These are phyloP conservation scores for Eupithecia pulchellata DNA, from an alignment of 2,888 invertebrate genomes.

Conservation along the genomic window DNA sequence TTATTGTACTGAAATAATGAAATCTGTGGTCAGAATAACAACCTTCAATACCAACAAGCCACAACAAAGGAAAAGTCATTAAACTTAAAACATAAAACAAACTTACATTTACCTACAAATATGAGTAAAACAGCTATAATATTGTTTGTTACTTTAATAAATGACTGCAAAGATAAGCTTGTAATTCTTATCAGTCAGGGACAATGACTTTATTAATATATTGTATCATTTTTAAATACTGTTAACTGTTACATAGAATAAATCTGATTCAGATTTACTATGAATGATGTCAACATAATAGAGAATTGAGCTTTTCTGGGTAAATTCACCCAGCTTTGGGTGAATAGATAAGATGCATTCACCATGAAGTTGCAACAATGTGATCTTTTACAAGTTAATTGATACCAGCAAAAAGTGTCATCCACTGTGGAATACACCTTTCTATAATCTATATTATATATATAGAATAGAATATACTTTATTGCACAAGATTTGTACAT, in stretches of 20 bases:
- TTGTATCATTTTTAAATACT: conserved; percentile 50
- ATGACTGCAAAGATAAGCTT: conserved; percentile 49
- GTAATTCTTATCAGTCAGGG: conserved; percentile 53
- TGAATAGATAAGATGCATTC: background rate
- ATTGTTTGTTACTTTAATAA: conserved; percentile 49
- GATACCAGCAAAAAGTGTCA: too few relatives aligned
- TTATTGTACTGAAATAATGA: background rate
- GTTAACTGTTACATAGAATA: background rate
- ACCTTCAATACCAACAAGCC: background rate
- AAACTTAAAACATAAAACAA: conserved; percentile 48
- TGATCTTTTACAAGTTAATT: too few relatives aligned
- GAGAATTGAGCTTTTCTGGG: too few relatives aligned
- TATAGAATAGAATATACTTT: too few relatives aligned
- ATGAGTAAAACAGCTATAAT: conserved; percentile 26
- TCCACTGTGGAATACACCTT: too few relatives aligned
- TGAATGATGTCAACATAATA: background rate
- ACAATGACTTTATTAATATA: conserved; percentile 39
- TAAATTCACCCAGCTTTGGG: background rate
- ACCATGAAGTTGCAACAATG: background rate
- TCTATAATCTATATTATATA: too few relatives aligned
- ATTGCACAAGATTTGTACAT: too few relatives aligned
- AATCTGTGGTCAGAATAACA: background rate
- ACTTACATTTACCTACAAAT: conserved; percentile 43
- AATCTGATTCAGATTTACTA: background rate
- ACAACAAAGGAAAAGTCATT: conserved; percentile 56